Evolutionary conservation across 2,888 invertebrate genomes (phyloP).

Genomic region (Scaeva pyrastri): DNA sequence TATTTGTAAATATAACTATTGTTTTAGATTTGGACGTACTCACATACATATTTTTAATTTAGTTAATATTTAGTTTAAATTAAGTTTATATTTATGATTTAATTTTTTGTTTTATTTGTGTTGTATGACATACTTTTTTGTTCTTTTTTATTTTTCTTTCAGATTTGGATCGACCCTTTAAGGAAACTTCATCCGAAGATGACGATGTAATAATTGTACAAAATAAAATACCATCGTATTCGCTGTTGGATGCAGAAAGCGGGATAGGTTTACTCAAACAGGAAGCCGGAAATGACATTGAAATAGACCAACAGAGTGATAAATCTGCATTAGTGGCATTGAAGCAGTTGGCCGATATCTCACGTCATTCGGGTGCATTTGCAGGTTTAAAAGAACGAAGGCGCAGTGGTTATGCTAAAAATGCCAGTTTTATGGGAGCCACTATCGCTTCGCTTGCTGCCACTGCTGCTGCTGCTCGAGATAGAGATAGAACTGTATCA

Average conservation of each 20-base stretch:
- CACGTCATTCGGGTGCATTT: conserved; percentile 79
- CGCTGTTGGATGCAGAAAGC: conserved; percentile 17
- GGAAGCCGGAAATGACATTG: conserved; percentile 2
- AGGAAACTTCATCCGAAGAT: conserved; percentile 41
- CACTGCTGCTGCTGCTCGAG: background rate
- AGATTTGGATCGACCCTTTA: conserved; percentile 17
- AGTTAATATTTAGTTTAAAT: conserved; percentile 29
- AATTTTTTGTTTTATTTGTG: conserved; percentile 39
- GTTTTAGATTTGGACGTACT: background rate
- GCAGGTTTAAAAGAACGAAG: conserved; percentile 77
- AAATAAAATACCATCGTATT: conserved; percentile 1
- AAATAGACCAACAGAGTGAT: conserved; percentile 7
- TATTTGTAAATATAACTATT: conserved; percentile 37
- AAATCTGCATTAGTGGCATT: conserved; percentile 81
- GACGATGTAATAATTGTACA: conserved; percentile 32
- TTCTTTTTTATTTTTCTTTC: conserved; percentile 66
- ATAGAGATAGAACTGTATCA: background rate
- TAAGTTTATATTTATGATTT: conserved; percentile 43
- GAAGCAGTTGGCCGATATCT: conserved; percentile 82
- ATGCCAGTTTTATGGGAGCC: background rate
- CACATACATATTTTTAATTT: conserved; percentile 36
- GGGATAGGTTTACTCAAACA: background rate
- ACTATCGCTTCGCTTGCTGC: background rate
- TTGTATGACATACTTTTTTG: conserved; percentile 60
- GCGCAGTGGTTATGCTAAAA: conserved; percentile 2